Conservation (phyloP, 2,113 vertebrate genomes). For the Oxyura jamaicensis region DNA sequence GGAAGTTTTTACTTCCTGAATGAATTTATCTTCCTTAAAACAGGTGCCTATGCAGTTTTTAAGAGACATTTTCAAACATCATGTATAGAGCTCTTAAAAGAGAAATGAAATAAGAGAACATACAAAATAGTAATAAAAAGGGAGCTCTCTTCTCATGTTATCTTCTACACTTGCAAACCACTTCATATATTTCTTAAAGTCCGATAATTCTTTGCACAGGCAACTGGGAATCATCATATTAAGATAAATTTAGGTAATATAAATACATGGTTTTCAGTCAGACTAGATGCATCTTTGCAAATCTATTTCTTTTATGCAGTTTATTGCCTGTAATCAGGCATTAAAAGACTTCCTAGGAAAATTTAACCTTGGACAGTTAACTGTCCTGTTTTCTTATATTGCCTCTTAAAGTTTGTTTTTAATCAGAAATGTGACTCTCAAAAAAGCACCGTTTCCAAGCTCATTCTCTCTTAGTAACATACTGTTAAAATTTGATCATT, state of each 20-base stretch:
- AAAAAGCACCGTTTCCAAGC: neutral
- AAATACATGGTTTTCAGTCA: neutral
- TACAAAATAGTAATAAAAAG: neutral
- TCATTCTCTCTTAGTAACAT: neutral
- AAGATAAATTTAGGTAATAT: neutral
- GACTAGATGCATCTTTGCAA: neutral
- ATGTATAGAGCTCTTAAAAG: neutral
- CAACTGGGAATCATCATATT: neutral
- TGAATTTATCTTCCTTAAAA: constrained; percentile 6
- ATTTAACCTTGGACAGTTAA: neutral
- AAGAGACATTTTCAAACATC: neutral
- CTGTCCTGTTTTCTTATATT: neutral
- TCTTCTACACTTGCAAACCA: neutral
- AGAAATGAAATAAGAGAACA: neutral
- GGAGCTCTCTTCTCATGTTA: neutral
- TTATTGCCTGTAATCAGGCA: neutral
- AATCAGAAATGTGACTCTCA: neutral
- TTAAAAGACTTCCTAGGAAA: constrained; percentile 3
- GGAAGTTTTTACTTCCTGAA: neutral
- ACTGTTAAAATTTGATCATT: neutral
- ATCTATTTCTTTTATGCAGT: constrained; percentile 6
- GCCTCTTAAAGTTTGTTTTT: neutral
- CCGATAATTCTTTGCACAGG: neutral
- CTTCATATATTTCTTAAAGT: neutral
- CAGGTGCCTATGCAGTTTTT: neutral